A percentile compares a stretch with the other conserved stretches of the same genome.
These are phyloP conservation scores for Platysternon megacephalum DNA, from an alignment of 2,113 vertebrate genomes.

Conservation along the genomic window DNA sequence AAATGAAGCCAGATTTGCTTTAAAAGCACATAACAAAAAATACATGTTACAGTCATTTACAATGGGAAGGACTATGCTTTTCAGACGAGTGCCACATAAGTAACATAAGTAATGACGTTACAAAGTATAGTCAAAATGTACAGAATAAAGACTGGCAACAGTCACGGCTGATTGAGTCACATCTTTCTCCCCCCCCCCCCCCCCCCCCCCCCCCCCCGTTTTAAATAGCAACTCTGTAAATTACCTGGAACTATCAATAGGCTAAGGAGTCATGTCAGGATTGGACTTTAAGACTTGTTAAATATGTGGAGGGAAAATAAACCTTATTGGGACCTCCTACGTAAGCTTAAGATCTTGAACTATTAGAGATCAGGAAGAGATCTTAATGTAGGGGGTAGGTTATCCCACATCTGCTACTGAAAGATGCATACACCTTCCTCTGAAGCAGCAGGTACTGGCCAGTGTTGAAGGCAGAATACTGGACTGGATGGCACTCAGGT, in stretches of 20 bases:
- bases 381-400: no score
- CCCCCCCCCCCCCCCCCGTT: not conserved
- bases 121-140: not conserved
- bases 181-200: not conserved
- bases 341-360: no score
- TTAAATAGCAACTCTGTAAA: not conserved
- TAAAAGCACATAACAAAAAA: not conserved
- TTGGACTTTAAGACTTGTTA: no score
- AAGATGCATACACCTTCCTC: no score
- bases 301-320: no score
- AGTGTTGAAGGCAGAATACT: no score
- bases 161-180: not conserved
- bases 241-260: no score
- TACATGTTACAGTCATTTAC: not conserved
- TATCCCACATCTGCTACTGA: no score
- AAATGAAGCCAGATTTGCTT: not conserved
- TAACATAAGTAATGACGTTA: not conserved
- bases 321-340: no score
- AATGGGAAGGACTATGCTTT: not conserved
- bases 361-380: no score
- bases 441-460: no score
- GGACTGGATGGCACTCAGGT: not conserved
- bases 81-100: not conserved
- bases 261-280: no score
- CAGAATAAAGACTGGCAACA: not conserved